phyloP scores from a whole-genome alignment of 2,797 vertebrate species.

The Meriones psammophilus region DNA sequence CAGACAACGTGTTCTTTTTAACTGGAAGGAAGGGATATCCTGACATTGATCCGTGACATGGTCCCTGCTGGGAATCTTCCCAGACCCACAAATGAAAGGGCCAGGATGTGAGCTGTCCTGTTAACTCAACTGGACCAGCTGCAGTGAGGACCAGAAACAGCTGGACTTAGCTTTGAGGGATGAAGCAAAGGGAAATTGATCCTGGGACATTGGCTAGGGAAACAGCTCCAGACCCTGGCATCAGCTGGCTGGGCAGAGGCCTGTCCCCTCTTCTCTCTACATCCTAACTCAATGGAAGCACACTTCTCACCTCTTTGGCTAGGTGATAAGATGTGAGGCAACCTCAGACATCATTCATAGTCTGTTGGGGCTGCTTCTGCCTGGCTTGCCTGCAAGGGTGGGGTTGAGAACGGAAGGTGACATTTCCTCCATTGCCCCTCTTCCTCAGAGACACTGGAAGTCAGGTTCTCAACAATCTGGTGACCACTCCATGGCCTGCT shows the following conservation, averaged over 20 bases:
- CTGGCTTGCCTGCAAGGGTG: not conserved
- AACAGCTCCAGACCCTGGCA: not conserved
- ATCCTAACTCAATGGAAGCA: too few relatives aligned
- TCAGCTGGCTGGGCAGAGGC: not conserved
- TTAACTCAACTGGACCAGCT: not conserved
- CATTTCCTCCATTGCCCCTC: not conserved
- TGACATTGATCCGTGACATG: constrained; percentile 22
- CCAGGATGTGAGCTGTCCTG: not conserved
- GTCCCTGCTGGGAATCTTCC: constrained; percentile 37
- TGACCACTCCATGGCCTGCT: not conserved
- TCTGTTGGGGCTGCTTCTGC: too few relatives aligned
- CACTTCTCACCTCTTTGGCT: not conserved
- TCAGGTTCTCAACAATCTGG: not conserved
- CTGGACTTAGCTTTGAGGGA: not conserved
- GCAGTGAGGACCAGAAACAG: not conserved
- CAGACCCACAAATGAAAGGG: constrained; percentile 20
- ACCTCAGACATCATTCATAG: too few relatives aligned
- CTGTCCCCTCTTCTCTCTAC: not conserved
- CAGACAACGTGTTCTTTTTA: constrained; percentile 14
- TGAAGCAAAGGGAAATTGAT: not conserved
- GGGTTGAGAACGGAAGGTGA: not conserved
- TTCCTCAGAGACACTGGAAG: not conserved
- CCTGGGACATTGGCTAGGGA: not conserved
- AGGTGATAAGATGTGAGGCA: not conserved
- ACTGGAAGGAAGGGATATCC: constrained; percentile 63